These are phyloP conservation scores for Tupaia chinensis DNA, from an alignment of 2,113 vertebrate genomes.

Conservation along the genomic window DNA sequence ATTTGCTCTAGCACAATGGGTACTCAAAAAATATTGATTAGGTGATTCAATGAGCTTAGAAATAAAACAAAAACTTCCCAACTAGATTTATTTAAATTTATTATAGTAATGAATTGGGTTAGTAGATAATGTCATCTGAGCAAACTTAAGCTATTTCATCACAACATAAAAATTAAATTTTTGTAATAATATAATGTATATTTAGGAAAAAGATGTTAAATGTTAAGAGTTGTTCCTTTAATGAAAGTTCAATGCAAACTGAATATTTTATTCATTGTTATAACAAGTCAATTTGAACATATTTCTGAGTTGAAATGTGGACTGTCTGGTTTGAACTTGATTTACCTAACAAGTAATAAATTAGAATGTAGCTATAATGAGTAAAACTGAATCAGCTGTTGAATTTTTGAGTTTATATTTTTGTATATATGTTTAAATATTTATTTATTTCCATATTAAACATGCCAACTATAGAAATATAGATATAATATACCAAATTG, in stretches of 20 bases:
- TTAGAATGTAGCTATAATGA: background rate
- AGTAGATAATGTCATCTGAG: background rate
- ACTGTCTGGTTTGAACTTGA: background rate
- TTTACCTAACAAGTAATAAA: background rate
- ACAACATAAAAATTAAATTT: slow-evolving; percentile 16
- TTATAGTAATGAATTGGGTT: background rate
- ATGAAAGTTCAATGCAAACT: slow-evolving; percentile 37
- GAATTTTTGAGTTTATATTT: background rate
- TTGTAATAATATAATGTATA: background rate
- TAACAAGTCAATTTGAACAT: background rate
- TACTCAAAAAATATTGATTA: background rate
- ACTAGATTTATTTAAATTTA: slow-evolving; percentile 17
- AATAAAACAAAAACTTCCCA: slow-evolving; percentile 22
- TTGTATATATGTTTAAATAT: background rate
- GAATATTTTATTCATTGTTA: background rate
- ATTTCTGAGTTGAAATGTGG: background rate
- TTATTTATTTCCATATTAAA: background rate
- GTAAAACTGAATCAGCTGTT: background rate
- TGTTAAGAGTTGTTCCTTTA: background rate
- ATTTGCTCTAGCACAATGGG: background rate
- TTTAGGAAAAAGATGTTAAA: background rate
- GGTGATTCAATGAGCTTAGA: background rate
- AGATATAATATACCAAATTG: background rate
- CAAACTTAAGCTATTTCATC: background rate
- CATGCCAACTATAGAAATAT: background rate